Conservation (phyloP, 2,888 invertebrate species). For the Blastobasis lacticolella region DNA sequence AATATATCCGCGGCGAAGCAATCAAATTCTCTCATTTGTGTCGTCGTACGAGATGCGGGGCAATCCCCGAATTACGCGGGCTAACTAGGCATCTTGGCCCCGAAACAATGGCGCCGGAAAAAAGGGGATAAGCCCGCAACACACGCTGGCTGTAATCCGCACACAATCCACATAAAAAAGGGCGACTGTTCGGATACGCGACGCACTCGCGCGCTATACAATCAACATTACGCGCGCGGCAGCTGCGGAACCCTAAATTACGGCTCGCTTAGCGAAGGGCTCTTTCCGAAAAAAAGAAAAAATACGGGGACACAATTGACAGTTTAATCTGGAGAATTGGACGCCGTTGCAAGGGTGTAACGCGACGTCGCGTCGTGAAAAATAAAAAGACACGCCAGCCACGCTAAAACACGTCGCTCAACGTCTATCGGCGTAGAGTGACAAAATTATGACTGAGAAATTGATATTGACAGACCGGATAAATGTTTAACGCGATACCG, state of each 20-base stretch:
- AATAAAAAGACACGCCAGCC: neutral
- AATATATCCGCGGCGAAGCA: too few species aligned
- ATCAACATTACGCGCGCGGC: constrained; percentile 65
- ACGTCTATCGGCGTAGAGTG: too few species aligned
- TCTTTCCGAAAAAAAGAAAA: constrained; percentile 33
- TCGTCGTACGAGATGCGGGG: too few species aligned
- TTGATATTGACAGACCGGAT: too few species aligned
- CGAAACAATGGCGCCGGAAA: neutral
- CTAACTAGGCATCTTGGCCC: neutral
- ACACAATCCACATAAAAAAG: constrained; percentile 29
- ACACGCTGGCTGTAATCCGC: constrained; percentile 22
- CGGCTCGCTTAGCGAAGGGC: constrained; percentile 57
- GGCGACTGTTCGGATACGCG: constrained; percentile 47
- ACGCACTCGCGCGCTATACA: constrained; percentile 49
- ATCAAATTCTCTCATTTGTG: too few species aligned
- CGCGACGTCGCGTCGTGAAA: too few species aligned
- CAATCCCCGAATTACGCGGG: too few species aligned
- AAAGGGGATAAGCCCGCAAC: neutral
- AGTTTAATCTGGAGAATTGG: constrained; percentile 52
- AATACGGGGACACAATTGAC: constrained; percentile 54
- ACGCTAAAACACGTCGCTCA: too few species aligned
- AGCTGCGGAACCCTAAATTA: constrained; percentile 68
- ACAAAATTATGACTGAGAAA: too few species aligned
- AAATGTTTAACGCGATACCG: too few species aligned
- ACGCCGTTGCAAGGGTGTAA: neutral